Percentiles rank a stretch among this genome's conserved stretches.
These are phyloP conservation scores for Ochotona princeps DNA, from an alignment of 2,113 vertebrate species.

Conservation along the genomic window DNA sequence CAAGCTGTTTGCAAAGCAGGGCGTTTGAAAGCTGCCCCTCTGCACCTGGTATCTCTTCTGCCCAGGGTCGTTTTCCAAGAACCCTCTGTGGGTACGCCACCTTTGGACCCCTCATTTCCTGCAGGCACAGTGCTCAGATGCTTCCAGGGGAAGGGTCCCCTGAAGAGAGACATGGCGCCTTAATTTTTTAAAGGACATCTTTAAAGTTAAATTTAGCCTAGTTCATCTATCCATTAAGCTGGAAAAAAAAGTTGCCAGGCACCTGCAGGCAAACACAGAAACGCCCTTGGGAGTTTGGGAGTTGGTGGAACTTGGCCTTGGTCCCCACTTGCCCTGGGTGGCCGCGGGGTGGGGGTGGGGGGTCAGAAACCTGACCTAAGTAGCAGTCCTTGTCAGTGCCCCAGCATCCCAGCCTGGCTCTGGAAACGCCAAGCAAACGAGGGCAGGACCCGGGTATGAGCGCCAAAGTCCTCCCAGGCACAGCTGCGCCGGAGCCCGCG, in stretches of 20 bases:
- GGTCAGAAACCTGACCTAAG: neutral
- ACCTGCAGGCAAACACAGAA: slow-evolving; percentile 41
- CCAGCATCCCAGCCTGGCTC: neutral
- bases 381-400: neutral
- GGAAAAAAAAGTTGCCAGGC: slow-evolving; percentile 74
- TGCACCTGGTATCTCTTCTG: too few species aligned
- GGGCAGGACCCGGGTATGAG: neutral
- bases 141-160: slow-evolving; percentile 23
- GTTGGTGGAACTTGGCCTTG: neutral
- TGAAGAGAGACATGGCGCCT: slow-evolving; percentile 55
- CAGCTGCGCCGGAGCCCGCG: neutral
- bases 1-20: neutral
- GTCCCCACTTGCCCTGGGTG: neutral
- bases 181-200: slow-evolving; percentile 69
- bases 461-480: slow-evolving; percentile 39
- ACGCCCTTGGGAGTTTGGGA: slow-evolving; percentile 2
- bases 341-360: neutral
- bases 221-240: slow-evolving; percentile 57
- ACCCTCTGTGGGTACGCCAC: neutral
- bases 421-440: neutral
- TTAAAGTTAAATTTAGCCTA: slow-evolving; percentile 70
- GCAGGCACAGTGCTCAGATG: neutral
- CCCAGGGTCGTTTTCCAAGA: neutral
- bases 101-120: neutral
- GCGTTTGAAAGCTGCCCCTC: neutral